Conservation (phyloP, 53 echinoderm and acorn worm species). For the Pentamera pediparva region DNA sequence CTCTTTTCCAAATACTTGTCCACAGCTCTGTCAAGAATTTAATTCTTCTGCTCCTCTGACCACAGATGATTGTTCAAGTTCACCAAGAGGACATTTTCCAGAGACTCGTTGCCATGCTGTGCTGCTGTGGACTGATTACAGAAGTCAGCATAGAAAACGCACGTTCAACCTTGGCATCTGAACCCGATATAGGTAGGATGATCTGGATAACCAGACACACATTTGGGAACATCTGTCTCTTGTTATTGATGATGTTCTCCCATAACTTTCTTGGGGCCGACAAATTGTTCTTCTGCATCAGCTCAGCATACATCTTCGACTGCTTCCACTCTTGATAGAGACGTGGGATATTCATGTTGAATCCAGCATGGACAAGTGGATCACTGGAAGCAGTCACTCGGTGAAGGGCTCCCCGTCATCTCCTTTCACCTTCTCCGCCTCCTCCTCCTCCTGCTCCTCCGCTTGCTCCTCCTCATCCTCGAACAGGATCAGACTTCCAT, state of each 20-base stretch:
- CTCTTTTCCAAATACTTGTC: conserved; percentile 12
- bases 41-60: background rate
- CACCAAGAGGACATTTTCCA: conserved; percentile 2
- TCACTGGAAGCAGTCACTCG: background rate
- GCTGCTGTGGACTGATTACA: background rate
- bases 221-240: background rate
- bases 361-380: background rate
- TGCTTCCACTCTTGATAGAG: conserved; percentile 12
- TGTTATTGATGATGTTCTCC: background rate
- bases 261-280: background rate
- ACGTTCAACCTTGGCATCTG: conserved; percentile 2
- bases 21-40: conserved; percentile 11
- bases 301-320: conserved; percentile 2
- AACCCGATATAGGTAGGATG: conserved; percentile 5
- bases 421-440: no score
- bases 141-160: background rate
- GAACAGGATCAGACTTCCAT: no score
- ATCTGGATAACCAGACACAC: conserved; percentile 4
- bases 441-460: no score
- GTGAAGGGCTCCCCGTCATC: no score
- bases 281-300: conserved; percentile 1
- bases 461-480: no score
- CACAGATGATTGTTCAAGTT: conserved; percentile 11
- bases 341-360: background rate
- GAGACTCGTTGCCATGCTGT: background rate